phyloP scores from a whole-genome alignment of 2,797 vertebrate genomes.

The Pygocentrus nattereri region DNA sequence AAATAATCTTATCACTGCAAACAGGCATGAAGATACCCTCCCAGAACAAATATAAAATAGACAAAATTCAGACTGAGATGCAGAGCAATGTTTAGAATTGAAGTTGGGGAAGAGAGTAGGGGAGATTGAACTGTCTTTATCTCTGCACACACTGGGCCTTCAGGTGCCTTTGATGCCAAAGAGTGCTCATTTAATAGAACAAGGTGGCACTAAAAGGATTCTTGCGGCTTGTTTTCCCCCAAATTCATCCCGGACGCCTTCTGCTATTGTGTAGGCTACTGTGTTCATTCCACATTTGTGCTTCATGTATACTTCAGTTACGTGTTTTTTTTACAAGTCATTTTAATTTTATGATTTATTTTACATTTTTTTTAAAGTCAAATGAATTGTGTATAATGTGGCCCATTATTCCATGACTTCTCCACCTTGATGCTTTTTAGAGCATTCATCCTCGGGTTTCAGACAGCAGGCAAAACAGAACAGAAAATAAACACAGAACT shows the following conservation, averaged over 20 bases:
- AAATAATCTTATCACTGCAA: constrained; percentile 77
- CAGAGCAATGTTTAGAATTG: constrained; percentile 80
- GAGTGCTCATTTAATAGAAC: constrained; percentile 75
- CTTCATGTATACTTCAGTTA: background rate
- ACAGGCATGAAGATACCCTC: constrained; percentile 69
- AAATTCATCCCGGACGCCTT: background rate
- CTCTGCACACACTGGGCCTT: constrained; percentile 68
- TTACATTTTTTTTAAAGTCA: background rate
- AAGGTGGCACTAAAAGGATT: constrained; percentile 65
- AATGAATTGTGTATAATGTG: background rate
- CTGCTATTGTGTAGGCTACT: background rate
- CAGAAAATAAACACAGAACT: constrained; percentile 19
- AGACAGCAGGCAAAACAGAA: constrained; percentile 9
- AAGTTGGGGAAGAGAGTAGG: constrained; percentile 68
- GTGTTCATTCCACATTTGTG: background rate
- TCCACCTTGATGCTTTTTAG: background rate
- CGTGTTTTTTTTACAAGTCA: background rate
- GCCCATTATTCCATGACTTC: background rate
- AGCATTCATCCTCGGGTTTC: constrained; percentile 3
- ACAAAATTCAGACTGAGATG: constrained; percentile 66
- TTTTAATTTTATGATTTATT: no score
- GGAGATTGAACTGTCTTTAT: constrained; percentile 72
- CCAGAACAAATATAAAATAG: constrained; percentile 46
- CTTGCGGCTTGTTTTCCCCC: constrained; percentile 40
- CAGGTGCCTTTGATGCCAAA: constrained; percentile 72